Evolutionary conservation across 2,888 invertebrate genomes (phyloP).

Genomic region (Crossocerus cetratus): DNA sequence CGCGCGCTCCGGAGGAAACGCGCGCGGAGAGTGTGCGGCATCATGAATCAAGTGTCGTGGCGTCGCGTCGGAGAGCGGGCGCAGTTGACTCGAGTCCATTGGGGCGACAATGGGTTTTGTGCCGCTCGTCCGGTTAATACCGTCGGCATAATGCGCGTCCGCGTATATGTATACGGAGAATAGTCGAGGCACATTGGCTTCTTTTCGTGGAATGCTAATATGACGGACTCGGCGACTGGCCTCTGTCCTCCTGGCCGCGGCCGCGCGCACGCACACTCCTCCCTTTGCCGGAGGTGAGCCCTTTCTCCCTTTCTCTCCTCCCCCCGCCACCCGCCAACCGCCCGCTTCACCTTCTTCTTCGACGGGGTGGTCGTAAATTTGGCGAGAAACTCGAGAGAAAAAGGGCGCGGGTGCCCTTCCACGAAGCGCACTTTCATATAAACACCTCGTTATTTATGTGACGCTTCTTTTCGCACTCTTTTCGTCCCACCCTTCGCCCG

Average conservation of each 20-base stretch:
- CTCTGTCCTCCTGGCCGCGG: conserved; percentile 13
- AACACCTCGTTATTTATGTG: conserved; percentile 69
- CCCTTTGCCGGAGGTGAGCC: conserved; percentile 11
- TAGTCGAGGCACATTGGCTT: conserved; percentile 42
- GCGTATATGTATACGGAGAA: conserved; percentile 20
- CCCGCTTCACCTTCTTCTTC: conserved; percentile 36
- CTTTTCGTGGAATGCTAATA: conserved; percentile 55
- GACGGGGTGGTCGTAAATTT: conserved; percentile 63
- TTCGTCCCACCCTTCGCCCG: not conserved
- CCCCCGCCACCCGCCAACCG: no score
- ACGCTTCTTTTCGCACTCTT: conserved; percentile 31
- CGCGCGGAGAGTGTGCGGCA: conserved; percentile 8
- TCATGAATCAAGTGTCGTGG: conserved; percentile 56
- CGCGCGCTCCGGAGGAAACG: no score
- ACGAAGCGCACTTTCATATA: conserved; percentile 68
- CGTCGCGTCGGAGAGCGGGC: conserved; percentile 8
- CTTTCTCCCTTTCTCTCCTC: conserved; percentile 11
- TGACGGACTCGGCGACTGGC: conserved; percentile 30
- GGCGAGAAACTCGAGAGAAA: conserved; percentile 49
- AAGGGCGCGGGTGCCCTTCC: conserved; percentile 51
- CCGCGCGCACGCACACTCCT: conserved; percentile 1
- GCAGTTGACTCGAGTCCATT: conserved; percentile 45
- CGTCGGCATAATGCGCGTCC: conserved; percentile 47
- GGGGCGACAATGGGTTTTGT: conserved; percentile 48
- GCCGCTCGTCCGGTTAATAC: conserved; percentile 47